Percentiles rank a stretch among this genome's conserved stretches.
Evolutionary conservation across 2,888 invertebrate genomes (phyloP).

Genomic region (Amiota minor): DNA sequence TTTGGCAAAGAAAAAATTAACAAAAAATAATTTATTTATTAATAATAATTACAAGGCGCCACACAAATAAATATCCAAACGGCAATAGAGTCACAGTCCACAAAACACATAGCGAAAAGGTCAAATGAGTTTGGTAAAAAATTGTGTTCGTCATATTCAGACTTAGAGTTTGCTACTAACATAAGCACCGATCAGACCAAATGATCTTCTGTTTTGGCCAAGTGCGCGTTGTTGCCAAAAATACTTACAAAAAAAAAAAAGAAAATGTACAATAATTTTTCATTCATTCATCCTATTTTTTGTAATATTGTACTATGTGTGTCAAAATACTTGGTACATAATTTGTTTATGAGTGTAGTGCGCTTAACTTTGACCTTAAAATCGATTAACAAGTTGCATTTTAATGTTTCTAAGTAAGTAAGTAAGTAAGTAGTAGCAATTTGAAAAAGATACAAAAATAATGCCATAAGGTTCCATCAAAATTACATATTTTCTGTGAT

Average conservation of each 20-base stretch:
- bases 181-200: not conserved
- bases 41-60: conserved; percentile 61
- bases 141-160: no score
- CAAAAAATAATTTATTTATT: conserved; percentile 45
- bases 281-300: not conserved
- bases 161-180: no score
- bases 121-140: no score
- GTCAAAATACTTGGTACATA: conserved; percentile 39
- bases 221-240: conserved; percentile 56
- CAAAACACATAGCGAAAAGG: no score
- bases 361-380: conserved; percentile 63
- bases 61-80: conserved; percentile 30
- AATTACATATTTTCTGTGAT: no score
- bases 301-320: no score
- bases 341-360: conserved; percentile 59
- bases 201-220: conserved; percentile 57
- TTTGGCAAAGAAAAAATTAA: conserved; percentile 54
- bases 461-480: no score
- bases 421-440: no score
- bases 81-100: no score
- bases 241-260: not conserved
- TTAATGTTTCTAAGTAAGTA: no score
- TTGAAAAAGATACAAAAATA: no score
- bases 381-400: conserved; percentile 11
- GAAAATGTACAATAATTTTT: not conserved